Evolutionary conservation across 2,888 invertebrate species (phyloP).

Genomic region (Magallana nippona): DNA sequence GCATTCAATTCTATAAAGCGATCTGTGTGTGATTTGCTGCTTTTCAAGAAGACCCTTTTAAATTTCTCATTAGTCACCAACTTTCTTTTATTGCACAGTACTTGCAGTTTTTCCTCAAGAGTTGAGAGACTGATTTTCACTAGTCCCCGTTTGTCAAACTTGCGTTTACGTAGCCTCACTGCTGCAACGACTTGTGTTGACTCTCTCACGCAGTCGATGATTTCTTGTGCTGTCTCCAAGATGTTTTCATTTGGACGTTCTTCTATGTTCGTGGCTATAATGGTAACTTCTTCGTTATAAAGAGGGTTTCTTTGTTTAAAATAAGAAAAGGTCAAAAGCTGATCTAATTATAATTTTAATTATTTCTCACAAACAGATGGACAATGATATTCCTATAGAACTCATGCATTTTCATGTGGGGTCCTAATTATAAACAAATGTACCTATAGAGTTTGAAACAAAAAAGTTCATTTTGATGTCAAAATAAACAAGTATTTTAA

Average conservation of each 20-base stretch:
- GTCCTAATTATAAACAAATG: too few species aligned
- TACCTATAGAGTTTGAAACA: too few species aligned
- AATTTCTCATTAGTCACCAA: background rate
- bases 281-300: too few species aligned
- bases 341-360: too few species aligned
- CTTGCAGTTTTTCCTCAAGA: background rate
- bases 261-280: too few species aligned
- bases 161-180: background rate
- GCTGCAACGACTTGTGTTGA: background rate
- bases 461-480: too few species aligned
- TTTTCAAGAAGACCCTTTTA: slow-evolving; percentile 24
- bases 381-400: too few species aligned
- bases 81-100: slow-evolving; percentile 23
- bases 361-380: too few species aligned
- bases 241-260: background rate
- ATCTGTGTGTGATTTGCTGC: slow-evolving; percentile 36
- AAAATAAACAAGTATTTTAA: too few species aligned
- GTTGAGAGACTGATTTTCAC: background rate
- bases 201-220: background rate
- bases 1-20: slow-evolving; percentile 10
- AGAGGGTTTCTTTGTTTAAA: too few species aligned
- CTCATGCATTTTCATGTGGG: too few species aligned
- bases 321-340: too few species aligned
- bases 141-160: background rate
- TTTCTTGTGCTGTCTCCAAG: background rate